Evolutionary conservation across 2,113 vertebrate genomes (phyloP).

Genomic region (Danio rerio): DNA sequence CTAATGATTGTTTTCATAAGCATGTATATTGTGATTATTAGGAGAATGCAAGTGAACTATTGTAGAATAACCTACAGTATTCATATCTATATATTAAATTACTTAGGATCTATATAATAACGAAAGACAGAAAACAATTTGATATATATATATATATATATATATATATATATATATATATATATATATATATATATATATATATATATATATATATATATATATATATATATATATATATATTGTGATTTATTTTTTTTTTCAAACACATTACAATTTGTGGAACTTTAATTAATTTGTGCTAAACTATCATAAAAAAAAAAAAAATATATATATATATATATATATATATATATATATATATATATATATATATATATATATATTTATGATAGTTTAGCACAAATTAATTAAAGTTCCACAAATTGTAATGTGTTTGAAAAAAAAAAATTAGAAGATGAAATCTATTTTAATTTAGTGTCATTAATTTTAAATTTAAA

Average conservation of each 20-base stretch:
- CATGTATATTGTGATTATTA: background rate
- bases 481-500: too few species aligned
- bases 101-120: background rate
- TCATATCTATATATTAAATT: too few species aligned
- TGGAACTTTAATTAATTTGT: background rate
- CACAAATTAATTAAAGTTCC: background rate
- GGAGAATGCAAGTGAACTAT: background rate
- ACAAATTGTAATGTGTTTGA: background rate
- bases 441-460: too few species aligned
- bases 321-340: background rate
- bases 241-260: too few species aligned
- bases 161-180: too few species aligned
- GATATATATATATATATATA: too few species aligned
- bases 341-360: too few species aligned
- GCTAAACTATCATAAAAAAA: background rate
- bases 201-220: too few species aligned
- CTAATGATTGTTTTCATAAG: background rate
- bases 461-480: too few species aligned
- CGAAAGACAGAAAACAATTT: background rate
- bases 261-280: background rate
- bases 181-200: too few species aligned
- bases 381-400: background rate
- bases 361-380: background rate
- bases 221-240: too few species aligned
- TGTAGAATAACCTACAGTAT: too few species aligned